Conservation (phyloP, 2,113 vertebrate genomes). For the Prunella himalayana region DNA sequence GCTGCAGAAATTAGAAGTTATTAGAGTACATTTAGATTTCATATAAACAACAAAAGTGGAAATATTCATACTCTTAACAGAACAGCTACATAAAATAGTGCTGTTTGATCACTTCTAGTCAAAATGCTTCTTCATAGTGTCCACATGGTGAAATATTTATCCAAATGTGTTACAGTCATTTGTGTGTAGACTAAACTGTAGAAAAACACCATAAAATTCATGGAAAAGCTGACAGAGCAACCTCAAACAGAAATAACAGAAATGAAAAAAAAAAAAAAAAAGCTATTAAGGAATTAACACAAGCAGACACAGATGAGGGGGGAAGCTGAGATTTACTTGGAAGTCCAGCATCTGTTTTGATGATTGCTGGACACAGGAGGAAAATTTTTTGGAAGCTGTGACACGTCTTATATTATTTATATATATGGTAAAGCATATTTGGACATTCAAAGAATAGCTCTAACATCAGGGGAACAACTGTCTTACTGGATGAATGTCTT, state of each 20-base stretch:
- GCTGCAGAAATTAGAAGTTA: background rate
- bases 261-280: accelerated
- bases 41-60: background rate
- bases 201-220: background rate
- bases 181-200: background rate
- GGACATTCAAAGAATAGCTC: background rate
- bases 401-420: background rate
- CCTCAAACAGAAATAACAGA: background rate
- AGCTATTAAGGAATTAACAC: background rate
- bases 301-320: background rate
- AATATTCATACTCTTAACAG: background rate
- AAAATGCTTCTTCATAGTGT: background rate
- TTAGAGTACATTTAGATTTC: background rate
- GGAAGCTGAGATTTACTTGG: background rate
- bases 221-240: background rate
- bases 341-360: conserved; percentile 17
- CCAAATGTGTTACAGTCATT: background rate
- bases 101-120: background rate
- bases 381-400: background rate
- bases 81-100: background rate
- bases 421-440: background rate
- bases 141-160: background rate
- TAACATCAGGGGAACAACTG: background rate
- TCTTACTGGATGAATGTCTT: background rate
- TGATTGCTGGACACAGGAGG: background rate